These are phyloP conservation scores for Tetrax tetrax DNA, from an alignment of 2,113 vertebrate genomes.

Conservation along the genomic window DNA sequence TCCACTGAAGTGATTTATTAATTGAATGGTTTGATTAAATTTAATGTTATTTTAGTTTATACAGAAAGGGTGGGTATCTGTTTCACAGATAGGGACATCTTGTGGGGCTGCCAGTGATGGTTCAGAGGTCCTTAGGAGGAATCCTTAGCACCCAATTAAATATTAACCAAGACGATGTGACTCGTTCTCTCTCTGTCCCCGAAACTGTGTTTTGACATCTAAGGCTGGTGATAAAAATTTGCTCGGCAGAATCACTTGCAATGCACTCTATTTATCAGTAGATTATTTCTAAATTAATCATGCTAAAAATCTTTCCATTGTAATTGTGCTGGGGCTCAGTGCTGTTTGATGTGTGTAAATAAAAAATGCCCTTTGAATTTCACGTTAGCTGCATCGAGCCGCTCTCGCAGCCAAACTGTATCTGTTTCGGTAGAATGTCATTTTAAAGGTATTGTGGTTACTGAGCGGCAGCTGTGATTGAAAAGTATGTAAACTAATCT, in stretches of 20 bases:
- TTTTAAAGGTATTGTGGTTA: conserved; percentile 84
- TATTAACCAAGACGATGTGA: conserved; percentile 69
- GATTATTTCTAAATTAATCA: conserved; percentile 70
- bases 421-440: conserved; percentile 77
- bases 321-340: conserved; percentile 56
- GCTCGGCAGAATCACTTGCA: conserved; percentile 42
- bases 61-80: conserved; percentile 62
- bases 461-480: conserved; percentile 81
- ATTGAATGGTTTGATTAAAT: conserved; percentile 81
- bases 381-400: conserved; percentile 21
- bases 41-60: conserved; percentile 77
- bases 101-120: conserved; percentile 40
- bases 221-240: conserved; percentile 58
- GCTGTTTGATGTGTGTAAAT: conserved; percentile 35
- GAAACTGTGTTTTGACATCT: conserved; percentile 70
- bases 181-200: conserved; percentile 54
- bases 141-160: conserved; percentile 74
- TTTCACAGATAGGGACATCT: conserved; percentile 59
- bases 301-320: conserved; percentile 43
- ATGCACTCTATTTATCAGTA: conserved; percentile 57
- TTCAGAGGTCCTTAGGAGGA: conserved; percentile 69
- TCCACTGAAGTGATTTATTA: conserved; percentile 81
- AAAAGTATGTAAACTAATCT: conserved; percentile 86
- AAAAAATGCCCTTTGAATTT: conserved; percentile 72
- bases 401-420: conserved; percentile 42